Percentiles rank a stretch among this genome's conserved stretches.
Conservation (phyloP, 2,888 invertebrate genomes). For the Pristionchus arcanus region DNA sequence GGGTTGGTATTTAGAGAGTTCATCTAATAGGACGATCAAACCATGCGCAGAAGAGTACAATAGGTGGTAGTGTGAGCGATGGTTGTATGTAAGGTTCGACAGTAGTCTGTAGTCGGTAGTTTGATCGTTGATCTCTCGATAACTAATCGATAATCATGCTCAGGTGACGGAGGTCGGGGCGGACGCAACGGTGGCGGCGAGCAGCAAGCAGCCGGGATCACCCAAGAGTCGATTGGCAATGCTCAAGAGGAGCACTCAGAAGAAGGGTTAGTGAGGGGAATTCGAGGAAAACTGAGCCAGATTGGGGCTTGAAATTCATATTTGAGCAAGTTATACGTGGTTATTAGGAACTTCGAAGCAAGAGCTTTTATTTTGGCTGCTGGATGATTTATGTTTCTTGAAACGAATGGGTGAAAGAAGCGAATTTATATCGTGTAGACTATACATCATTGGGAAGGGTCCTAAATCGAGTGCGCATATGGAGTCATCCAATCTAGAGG, state of each 20-base stretch:
- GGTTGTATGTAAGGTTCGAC: neutral
- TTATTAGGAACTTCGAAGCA: neutral
- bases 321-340: too few species aligned
- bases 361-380: neutral
- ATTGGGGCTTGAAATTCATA: neutral
- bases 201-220: conserved; percentile 63
- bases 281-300: neutral
- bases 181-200: conserved; percentile 30
- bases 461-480: neutral
- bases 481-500: neutral
- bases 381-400: neutral
- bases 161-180: conserved; percentile 33
- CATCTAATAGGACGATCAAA: neutral
- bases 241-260: conserved; percentile 65
- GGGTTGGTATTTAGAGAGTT: neutral
- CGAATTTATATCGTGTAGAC: too few species aligned
- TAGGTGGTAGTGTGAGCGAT: too few species aligned
- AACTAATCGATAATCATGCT: neutral
- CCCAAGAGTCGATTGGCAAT: conserved; percentile 69
- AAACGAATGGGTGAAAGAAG: neutral
- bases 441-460: neutral
- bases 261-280: conserved; percentile 61
- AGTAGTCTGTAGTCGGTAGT: neutral
- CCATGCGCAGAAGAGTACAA: neutral
- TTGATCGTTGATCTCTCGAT: conserved; percentile 14